A percentile compares a stretch with the other conserved stretches of the same genome.
phyloP scores from a whole-genome alignment of 2,113 vertebrate genomes.

The Chrysemys picta region DNA sequence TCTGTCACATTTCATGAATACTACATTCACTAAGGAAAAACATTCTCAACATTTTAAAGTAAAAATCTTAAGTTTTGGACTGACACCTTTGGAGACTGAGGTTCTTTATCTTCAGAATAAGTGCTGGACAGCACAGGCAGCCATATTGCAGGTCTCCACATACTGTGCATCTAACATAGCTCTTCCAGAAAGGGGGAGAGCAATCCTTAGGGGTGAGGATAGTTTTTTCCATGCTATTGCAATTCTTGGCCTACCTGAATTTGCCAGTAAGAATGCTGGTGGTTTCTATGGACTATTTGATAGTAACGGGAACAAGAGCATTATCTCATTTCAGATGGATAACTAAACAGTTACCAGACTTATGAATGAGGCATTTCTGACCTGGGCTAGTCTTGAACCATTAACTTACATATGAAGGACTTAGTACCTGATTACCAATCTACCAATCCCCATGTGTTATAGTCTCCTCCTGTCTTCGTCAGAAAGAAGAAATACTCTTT shows the following conservation, averaged over 20 bases:
- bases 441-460: neutral
- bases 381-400: neutral
- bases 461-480: neutral
- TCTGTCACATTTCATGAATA: neutral
- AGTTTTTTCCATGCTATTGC: neutral
- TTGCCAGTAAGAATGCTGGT: neutral
- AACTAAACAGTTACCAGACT: neutral
- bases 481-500: neutral
- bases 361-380: neutral
- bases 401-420: neutral
- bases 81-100: neutral
- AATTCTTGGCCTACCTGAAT: neutral
- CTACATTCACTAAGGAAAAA: neutral
- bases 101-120: neutral
- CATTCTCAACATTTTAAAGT: neutral
- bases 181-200: too few relatives aligned
- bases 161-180: neutral
- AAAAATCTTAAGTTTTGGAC: neutral
- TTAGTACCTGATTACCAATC: neutral
- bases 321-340: neutral
- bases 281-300: neutral
- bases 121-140: neutral
- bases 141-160: neutral
- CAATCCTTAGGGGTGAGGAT: neutral
- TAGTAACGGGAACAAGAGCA: rapidly evolving